phyloP scores from a whole-genome alignment of 2,888 invertebrate species.

The Noctuana brunneofusca region DNA sequence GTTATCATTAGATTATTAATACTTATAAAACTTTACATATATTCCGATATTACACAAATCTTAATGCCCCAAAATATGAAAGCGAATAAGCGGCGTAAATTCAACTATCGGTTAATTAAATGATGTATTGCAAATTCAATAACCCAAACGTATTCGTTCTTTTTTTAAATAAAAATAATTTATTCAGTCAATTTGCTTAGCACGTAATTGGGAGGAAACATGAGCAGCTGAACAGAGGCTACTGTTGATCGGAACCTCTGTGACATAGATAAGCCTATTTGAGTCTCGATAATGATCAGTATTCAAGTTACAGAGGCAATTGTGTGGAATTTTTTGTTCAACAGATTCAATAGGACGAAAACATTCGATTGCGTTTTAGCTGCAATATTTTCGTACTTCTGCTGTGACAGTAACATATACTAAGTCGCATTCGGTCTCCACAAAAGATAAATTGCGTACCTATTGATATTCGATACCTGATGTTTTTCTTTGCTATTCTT shows the following conservation, averaged over 20 bases:
- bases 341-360: slow-evolving; percentile 57
- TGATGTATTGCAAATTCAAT: too few species aligned
- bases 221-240: slow-evolving; percentile 65
- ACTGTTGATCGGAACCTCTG: slow-evolving; percentile 69
- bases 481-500: slow-evolving; percentile 62
- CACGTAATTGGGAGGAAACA: slow-evolving; percentile 67
- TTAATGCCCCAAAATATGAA: too few species aligned
- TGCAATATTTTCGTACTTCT: slow-evolving; percentile 67
- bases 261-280: slow-evolving; percentile 70
- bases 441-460: slow-evolving; percentile 76
- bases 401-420: slow-evolving; percentile 69
- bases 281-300: slow-evolving; percentile 76
- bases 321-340: slow-evolving; percentile 66
- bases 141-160: neutral
- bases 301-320: slow-evolving; percentile 75
- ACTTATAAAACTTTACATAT: too few species aligned
- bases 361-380: slow-evolving; percentile 77
- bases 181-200: slow-evolving; percentile 40
- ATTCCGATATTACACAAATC: too few species aligned
- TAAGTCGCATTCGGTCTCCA: slow-evolving; percentile 60
- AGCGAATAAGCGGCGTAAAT: too few species aligned
- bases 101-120: too few species aligned
- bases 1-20: too few species aligned
- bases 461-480: slow-evolving; percentile 76
- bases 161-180: slow-evolving; percentile 15